phyloP scores from a whole-genome alignment of 2,888 invertebrate genomes.

The Agrenia bidenticulata region DNA sequence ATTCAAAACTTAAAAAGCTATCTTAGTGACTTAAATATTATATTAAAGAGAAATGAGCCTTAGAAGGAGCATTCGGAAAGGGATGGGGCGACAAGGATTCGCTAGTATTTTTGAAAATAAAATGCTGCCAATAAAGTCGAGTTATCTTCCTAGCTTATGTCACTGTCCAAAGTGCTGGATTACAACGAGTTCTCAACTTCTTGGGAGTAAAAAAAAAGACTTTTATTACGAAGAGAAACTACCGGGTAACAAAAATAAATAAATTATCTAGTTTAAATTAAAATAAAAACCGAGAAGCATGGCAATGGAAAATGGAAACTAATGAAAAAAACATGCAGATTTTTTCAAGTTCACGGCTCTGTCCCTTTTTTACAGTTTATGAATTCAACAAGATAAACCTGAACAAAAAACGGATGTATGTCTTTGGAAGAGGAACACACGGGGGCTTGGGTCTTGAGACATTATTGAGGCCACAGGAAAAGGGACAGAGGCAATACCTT shows the following conservation, averaged over 20 bases:
- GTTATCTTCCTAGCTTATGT: too few species aligned
- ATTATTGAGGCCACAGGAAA: slow-evolving; percentile 28
- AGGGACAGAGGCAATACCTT: not conserved
- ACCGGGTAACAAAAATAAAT: slow-evolving; percentile 37
- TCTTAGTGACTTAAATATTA: too few species aligned
- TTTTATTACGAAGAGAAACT: slow-evolving; percentile 28
- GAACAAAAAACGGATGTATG: slow-evolving; percentile 41
- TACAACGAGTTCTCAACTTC: not conserved
- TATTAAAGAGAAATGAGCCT: too few species aligned
- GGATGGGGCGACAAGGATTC: too few species aligned
- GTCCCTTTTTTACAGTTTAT: slow-evolving; percentile 35
- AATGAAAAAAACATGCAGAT: not conserved
- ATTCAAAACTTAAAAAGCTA: too few species aligned
- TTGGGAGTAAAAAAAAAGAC: slow-evolving; percentile 24
- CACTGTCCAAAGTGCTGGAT: not conserved
- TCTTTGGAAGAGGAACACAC: slow-evolving; percentile 42
- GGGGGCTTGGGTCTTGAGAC: slow-evolving; percentile 40
- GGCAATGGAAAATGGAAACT: too few species aligned
- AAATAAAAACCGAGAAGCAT: too few species aligned
- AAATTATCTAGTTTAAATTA: not conserved
- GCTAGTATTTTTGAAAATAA: too few species aligned
- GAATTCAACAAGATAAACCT: slow-evolving; percentile 42
- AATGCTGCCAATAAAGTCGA: too few species aligned
- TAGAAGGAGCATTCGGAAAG: too few species aligned
- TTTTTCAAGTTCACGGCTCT: too few species aligned